phyloP scores from a whole-genome alignment of 2,797 vertebrate species.

The Centropyge bicolor region DNA sequence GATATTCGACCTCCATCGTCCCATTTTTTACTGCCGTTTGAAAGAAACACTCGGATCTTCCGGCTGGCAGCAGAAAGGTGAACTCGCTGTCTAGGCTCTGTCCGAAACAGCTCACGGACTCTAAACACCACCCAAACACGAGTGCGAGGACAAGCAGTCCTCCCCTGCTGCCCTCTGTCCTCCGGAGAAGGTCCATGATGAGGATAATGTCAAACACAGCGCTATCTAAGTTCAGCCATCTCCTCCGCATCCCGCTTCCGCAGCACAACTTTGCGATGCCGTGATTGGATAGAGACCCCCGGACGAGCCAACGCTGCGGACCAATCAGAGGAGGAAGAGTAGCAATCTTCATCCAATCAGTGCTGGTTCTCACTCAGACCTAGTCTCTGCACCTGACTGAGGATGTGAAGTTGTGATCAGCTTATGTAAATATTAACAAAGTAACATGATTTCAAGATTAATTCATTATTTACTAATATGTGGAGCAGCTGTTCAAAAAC shows the following conservation, averaged over 20 bases:
- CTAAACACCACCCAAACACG: conserved; percentile 47
- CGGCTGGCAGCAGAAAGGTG: conserved; percentile 91
- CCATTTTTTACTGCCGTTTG: conserved; percentile 87
- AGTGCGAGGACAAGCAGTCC: conserved; percentile 22
- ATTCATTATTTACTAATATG: no score
- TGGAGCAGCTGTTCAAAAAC: neutral
- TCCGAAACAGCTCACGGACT: conserved; percentile 57
- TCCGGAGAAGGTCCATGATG: conserved; percentile 55
- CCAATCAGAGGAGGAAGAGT: conserved; percentile 76
- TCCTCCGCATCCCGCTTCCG: conserved; percentile 75
- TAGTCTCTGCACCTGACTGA: neutral
- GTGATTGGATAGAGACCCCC: conserved; percentile 62
- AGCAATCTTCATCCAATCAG: conserved; percentile 64
- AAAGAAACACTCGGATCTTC: conserved; percentile 91
- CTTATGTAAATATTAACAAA: no score
- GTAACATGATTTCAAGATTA: no score
- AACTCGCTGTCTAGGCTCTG: conserved; percentile 89
- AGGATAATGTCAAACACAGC: conserved; percentile 20
- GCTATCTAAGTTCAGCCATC: conserved; percentile 73
- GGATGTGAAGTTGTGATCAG: no score
- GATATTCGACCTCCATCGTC: conserved; percentile 92
- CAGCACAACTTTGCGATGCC: conserved; percentile 70
- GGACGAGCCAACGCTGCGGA: rapidly evolving
- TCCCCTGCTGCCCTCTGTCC: neutral
- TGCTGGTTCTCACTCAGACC: neutral